Evolutionary conservation across 30 jellyfish, hydroid and myxozoan species (phyloP).

Genomic region (Mastigias papua): DNA sequence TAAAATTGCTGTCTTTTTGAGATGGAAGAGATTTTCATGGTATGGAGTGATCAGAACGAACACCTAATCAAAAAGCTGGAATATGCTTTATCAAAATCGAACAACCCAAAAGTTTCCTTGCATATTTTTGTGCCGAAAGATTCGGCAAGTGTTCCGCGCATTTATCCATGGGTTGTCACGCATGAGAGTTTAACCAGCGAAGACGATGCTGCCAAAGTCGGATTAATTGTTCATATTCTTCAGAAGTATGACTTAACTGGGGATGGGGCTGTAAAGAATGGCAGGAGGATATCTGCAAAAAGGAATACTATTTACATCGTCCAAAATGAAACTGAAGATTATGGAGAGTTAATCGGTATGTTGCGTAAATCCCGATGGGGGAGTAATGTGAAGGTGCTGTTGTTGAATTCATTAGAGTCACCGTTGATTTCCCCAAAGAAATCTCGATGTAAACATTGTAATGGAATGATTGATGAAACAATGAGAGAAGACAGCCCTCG

Average conservation of each 20-base stretch:
- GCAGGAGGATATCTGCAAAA: not conserved
- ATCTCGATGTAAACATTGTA: not conserved
- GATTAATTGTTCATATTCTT: slow-evolving; percentile 12
- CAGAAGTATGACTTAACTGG: not conserved
- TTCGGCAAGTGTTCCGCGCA: not conserved
- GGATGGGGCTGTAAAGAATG: not conserved
- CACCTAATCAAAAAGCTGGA: slow-evolving; percentile 8
- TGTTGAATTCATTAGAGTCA: not conserved
- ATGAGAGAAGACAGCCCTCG: not conserved
- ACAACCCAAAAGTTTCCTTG: not conserved
- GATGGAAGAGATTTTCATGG: slow-evolving; percentile 54
- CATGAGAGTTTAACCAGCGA: slow-evolving; percentile 42
- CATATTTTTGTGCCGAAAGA: slow-evolving; percentile 21
- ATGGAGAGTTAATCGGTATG: slow-evolving; percentile 15
- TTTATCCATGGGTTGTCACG: slow-evolving; percentile 15
- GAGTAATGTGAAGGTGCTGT: slow-evolving; percentile 6
- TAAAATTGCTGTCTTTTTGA: not conserved
- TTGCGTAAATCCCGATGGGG: not conserved
- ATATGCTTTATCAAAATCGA: not conserved
- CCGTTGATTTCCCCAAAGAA: not conserved
- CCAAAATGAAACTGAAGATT: slow-evolving; percentile 10
- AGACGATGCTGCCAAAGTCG: slow-evolving; percentile 40
- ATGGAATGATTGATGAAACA: not conserved
- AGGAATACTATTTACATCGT: slow-evolving; percentile 22
- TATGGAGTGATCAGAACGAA: slow-evolving; percentile 15